A percentile compares a stretch with the other conserved stretches of the same genome.
Conservation (phyloP, 2,113 vertebrate species). For the Guaruba guarouba region DNA sequence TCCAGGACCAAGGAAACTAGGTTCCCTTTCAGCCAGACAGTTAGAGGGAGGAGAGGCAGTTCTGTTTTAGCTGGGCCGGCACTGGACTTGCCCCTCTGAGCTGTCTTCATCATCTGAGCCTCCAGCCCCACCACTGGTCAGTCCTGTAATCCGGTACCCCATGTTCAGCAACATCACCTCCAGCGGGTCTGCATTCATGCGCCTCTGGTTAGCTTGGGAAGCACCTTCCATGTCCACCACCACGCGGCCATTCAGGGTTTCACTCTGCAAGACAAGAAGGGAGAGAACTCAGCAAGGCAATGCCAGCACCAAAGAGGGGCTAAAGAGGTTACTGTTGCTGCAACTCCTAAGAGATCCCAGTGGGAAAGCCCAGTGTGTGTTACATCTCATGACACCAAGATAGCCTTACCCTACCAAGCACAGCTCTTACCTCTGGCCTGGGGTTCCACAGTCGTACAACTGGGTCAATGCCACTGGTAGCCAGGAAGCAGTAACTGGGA, state of each 20-base stretch:
- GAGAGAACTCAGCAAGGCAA: not conserved
- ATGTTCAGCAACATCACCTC: slow-evolving; percentile 99
- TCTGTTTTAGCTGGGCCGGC: slow-evolving; percentile 90
- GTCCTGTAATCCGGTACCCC: slow-evolving; percentile 97
- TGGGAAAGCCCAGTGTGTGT: accelerated
- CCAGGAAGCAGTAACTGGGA: slow-evolving; percentile 97
- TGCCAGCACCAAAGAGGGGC: not conserved
- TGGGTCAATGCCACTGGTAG: slow-evolving; percentile 95
- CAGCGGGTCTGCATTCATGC: slow-evolving; percentile 95
- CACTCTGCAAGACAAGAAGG: slow-evolving; percentile 74
- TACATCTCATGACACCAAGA: accelerated
- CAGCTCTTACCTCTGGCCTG: slow-evolving; percentile 85
- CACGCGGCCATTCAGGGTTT: slow-evolving; percentile 87
- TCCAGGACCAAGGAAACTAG: slow-evolving; percentile 67
- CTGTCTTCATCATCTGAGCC: slow-evolving; percentile 94
- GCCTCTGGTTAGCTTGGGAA: slow-evolving; percentile 94
- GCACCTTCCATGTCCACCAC: slow-evolving; percentile 98
- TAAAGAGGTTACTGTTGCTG: not conserved
- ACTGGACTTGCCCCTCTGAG: slow-evolving; percentile 96
- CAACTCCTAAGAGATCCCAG: not conserved
- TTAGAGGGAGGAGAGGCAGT: slow-evolving; percentile 60
- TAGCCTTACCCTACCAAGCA: not conserved
- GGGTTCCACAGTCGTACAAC: slow-evolving; percentile 97
- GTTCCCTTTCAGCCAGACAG: slow-evolving; percentile 72
- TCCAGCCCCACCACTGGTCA: slow-evolving; percentile 85